Percentiles rank a stretch among this genome's conserved stretches.
Conservation (phyloP, 2,888 invertebrate genomes). For the Protonemura montana region DNA sequence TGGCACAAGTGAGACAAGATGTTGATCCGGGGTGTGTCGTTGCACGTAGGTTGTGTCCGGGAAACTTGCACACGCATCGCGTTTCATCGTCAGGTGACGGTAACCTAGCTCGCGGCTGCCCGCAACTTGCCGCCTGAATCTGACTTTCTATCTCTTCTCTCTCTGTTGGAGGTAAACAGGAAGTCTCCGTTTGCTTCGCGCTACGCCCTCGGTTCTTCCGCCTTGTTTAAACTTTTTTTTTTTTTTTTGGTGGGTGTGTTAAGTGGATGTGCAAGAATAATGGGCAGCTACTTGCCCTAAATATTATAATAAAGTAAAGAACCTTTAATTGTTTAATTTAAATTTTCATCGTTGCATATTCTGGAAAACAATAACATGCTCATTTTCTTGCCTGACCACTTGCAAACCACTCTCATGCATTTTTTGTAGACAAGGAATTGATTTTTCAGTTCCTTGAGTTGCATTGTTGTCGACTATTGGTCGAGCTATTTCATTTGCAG, state of each 20-base stretch:
- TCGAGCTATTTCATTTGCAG: neutral
- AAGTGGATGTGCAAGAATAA: neutral
- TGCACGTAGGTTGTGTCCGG: constrained; percentile 44
- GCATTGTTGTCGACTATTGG: neutral
- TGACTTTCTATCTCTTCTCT: constrained; percentile 45
- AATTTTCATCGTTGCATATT: neutral
- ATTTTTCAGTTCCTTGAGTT: neutral
- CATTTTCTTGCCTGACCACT: neutral
- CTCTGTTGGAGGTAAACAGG: constrained; percentile 44
- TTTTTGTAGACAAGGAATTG: constrained; percentile 2
- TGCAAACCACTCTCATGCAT: neutral
- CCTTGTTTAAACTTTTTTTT: constrained; percentile 33
- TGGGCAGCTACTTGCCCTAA: neutral
- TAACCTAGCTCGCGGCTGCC: constrained; percentile 45
- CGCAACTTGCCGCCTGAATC: constrained; percentile 51
- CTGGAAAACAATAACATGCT: neutral
- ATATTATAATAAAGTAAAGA: neutral
- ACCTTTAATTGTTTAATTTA: neutral
- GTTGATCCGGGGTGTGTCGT: constrained; percentile 12
- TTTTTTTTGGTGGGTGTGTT: constrained; percentile 17
- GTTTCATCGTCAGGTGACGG: constrained; percentile 44
- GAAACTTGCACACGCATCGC: constrained; percentile 44
- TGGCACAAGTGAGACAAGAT: neutral
- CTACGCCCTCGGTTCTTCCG: constrained; percentile 39
- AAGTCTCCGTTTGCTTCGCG: constrained; percentile 40